Evolutionary conservation across 2,113 vertebrate genomes (phyloP), one percentile per base, ranked within the genome.

Genomic region (Himantopus leucocephalus): DNA sequence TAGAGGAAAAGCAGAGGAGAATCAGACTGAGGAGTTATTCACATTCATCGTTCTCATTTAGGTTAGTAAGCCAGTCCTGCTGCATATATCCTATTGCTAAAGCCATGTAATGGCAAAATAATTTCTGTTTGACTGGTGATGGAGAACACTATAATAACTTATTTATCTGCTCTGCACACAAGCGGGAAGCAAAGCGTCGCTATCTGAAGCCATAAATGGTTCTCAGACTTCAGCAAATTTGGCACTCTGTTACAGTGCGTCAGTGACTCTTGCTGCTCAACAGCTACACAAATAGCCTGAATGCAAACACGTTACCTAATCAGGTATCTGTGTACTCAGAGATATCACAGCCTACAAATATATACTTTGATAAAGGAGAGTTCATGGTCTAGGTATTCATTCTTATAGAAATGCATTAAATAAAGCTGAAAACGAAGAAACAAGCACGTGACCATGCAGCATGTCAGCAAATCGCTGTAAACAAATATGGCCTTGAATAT

Each of bases 311-410:
- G 47, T 93, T 96, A 94, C 92, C 91, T 96, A 86, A 96, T 91
- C 96, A 93, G 96, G 45, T 79, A 83, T 94, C 92, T 96, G 95
- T 95, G 92, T 96, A 92, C 92, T 83, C 94, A 95, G 78, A 92
- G 96, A 92, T 96, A 96, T 23, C 92, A 35, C 48, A 41, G 80
- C 87, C 77, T 75, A 82, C 85, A 95, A 96, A 95, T 66, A 96
- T 47, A 92, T 35, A 37, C 88, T 93, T 85, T 93, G 94, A 97
- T 96, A 97, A 95, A 90, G 55, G 63, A 67, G 59, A 88, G 93
- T 80, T 94, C 96, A 93, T 90, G 92, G 92, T 96, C 75, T 90
- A 92, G 92, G 41, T 58, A 73, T 32, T 74, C 12, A 5, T 91
- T 56, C 66, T 26, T 96, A 92, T 50, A 83, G 78, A 92, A 83